Conservation (phyloP, 2,797 vertebrate genomes). For the Scarus forsteni region DNA sequence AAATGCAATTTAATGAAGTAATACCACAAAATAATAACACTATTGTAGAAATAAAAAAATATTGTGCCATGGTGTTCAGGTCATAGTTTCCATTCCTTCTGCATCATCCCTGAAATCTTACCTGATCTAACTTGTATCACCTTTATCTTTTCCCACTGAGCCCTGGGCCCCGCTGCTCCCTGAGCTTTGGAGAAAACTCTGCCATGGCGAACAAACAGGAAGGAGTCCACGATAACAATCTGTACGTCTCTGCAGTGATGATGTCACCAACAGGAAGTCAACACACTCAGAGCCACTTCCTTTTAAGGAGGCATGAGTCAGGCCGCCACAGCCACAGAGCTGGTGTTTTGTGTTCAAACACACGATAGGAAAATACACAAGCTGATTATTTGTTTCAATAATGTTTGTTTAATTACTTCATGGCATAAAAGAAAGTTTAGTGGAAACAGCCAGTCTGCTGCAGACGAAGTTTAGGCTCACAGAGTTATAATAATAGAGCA, state of each 20-base stretch:
- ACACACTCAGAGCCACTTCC: slow-evolving; percentile 60
- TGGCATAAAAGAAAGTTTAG: slow-evolving; percentile 25
- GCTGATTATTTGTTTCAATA: slow-evolving; percentile 41
- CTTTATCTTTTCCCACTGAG: background rate
- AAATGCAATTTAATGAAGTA: too few species aligned
- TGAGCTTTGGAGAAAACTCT: slow-evolving; percentile 30
- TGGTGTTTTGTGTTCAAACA: slow-evolving; percentile 17
- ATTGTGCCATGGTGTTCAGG: too few species aligned
- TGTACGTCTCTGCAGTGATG: slow-evolving; percentile 52
- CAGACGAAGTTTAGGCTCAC: background rate
- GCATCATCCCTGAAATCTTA: too few species aligned
- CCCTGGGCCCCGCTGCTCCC: slow-evolving; percentile 23
- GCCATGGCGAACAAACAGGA: slow-evolving; percentile 81
- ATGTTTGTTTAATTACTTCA: slow-evolving; percentile 14
- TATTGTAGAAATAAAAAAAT: too few species aligned
- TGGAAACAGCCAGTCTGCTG: slow-evolving; percentile 31
- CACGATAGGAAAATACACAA: slow-evolving; percentile 39
- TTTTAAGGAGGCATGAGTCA: slow-evolving; percentile 74
- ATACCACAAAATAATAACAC: too few species aligned
- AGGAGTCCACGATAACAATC: slow-evolving; percentile 79
- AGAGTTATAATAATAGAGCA: background rate
- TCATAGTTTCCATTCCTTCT: too few species aligned
- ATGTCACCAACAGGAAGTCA: slow-evolving; percentile 74
- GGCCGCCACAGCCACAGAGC: slow-evolving; percentile 19
- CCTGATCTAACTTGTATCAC: background rate